phyloP scores from a whole-genome alignment of 2,113 vertebrate species.

The Oryzias javanicus region DNA sequence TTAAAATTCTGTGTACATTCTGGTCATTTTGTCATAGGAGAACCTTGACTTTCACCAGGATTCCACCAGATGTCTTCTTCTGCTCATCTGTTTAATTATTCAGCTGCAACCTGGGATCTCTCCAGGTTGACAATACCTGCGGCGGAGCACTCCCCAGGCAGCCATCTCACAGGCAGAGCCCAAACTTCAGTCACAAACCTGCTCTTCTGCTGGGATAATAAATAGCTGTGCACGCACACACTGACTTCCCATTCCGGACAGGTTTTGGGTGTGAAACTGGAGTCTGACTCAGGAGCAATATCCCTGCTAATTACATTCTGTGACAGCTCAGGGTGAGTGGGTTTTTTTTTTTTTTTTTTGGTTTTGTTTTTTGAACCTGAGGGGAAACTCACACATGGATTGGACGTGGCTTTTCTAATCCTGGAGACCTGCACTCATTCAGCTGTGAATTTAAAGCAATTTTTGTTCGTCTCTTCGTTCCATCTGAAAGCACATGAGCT shows the following conservation, averaged over 20 bases:
- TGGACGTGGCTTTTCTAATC: slow-evolving; percentile 28
- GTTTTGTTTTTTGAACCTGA: slow-evolving; percentile 3
- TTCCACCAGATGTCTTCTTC: slow-evolving; percentile 59
- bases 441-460: slow-evolving; percentile 39
- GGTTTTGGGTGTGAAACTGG: slow-evolving; percentile 38
- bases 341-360: neutral
- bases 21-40: slow-evolving; percentile 40
- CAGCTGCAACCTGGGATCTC: slow-evolving; percentile 49
- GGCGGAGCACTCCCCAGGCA: slow-evolving; percentile 47
- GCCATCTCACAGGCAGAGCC: slow-evolving; percentile 34
- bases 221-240: slow-evolving; percentile 33
- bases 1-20: slow-evolving; percentile 26
- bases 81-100: slow-evolving; percentile 71
- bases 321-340: slow-evolving; percentile 40
- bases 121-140: slow-evolving; percentile 39
- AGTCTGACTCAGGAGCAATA: slow-evolving; percentile 55
- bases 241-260: slow-evolving; percentile 10
- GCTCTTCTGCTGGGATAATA: slow-evolving; percentile 38
- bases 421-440: slow-evolving; percentile 36
- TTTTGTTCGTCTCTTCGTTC: slow-evolving; percentile 12
- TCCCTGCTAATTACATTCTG: slow-evolving; percentile 46
- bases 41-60: slow-evolving; percentile 57
- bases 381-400: slow-evolving; percentile 23
- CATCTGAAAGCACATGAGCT: slow-evolving; percentile 17
- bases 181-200: slow-evolving; percentile 43